Evolutionary conservation across 2,113 vertebrate genomes (phyloP).

Genomic region (Collichthys lucidus): DNA sequence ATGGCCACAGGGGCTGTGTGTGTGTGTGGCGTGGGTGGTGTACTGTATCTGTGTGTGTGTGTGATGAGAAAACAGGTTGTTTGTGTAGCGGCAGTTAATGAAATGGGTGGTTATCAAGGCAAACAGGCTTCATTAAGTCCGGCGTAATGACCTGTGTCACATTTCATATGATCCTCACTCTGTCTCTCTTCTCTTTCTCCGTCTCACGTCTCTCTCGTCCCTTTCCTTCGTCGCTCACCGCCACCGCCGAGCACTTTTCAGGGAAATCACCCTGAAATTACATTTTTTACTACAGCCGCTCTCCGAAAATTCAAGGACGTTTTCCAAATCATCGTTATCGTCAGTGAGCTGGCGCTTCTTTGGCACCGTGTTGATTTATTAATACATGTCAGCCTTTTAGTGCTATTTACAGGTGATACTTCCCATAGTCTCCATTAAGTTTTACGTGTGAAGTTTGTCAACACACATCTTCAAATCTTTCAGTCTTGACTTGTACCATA

Average conservation of each 20-base stretch:
- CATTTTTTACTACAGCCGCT: not conserved
- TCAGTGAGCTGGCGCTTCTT: not conserved
- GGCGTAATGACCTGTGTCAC: constrained; percentile 74
- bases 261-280: not conserved
- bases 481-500: not conserved
- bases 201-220: not conserved
- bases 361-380: not conserved
- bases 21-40: constrained; percentile 3
- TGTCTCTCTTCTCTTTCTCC: not conserved
- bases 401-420: not conserved
- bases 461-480: not conserved
- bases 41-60: constrained; percentile 19
- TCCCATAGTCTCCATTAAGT: not conserved
- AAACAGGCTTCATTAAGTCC: constrained; percentile 73
- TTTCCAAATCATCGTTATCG: not conserved
- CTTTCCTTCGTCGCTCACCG: not conserved
- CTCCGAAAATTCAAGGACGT: not conserved
- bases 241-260: not conserved
- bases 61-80: constrained; percentile 47
- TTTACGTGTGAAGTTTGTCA: not conserved
- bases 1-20: constrained; percentile 3
- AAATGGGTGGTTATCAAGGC: constrained; percentile 74
- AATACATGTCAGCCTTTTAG: not conserved
- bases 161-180: constrained; percentile 46
- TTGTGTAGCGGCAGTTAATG: constrained; percentile 67